phyloP scores from a whole-genome alignment of 2,888 invertebrate genomes.

The Abrostola tripartita region DNA sequence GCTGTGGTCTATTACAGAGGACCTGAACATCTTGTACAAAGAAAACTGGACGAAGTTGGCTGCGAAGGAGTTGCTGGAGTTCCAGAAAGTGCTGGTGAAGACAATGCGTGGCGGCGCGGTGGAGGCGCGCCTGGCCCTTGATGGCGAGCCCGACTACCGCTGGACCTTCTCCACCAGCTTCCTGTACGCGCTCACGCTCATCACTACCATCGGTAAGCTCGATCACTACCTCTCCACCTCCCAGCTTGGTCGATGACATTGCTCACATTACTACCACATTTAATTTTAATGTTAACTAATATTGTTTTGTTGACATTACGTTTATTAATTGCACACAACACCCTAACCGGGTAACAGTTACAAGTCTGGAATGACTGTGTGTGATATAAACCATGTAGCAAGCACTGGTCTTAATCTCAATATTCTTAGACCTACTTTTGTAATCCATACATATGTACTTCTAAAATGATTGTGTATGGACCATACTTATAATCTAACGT shows the following conservation, averaged over 20 bases:
- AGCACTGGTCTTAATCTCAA: no score
- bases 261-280: no score
- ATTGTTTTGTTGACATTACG: no score
- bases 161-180: conserved; percentile 98
- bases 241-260: no score
- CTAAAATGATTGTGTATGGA: neutral
- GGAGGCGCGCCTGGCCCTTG: conserved; percentile 66
- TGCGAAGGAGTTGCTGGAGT: conserved; percentile 95
- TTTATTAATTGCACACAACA: no score
- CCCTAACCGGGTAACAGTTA: no score
- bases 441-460: neutral
- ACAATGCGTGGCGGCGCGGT: conserved; percentile 78
- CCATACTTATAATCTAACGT: neutral
- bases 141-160: conserved; percentile 88
- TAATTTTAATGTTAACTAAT: no score
- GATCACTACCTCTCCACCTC: no score
- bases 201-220: conserved; percentile 96
- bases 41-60: conserved; percentile 97
- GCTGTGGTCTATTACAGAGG: conserved; percentile 95
- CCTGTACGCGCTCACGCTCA: conserved; percentile 97
- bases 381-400: no score
- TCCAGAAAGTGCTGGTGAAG: conserved; percentile 91
- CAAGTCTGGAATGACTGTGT: no score
- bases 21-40: conserved; percentile 95
- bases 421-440: no score